phyloP scores from a whole-genome alignment of 2,888 invertebrate species.

The Proisotoma minuta region DNA sequence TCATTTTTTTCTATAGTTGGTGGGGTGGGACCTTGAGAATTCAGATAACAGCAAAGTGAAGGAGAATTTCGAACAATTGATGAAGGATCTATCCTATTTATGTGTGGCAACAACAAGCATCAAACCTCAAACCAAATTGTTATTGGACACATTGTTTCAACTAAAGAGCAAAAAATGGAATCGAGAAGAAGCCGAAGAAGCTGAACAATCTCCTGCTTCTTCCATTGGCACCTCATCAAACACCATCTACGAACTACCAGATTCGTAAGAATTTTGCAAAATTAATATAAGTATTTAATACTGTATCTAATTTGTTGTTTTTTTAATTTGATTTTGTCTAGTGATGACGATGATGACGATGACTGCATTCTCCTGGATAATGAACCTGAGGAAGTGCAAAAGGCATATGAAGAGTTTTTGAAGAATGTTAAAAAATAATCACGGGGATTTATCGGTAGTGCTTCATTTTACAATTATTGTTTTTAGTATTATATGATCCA shows the following conservation, averaged over 20 bases:
- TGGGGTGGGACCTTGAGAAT: constrained; percentile 43
- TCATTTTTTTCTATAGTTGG: constrained; percentile 27
- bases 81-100: constrained; percentile 30
- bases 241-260: constrained; percentile 34
- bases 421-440: constrained; percentile 21
- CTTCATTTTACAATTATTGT: too few species aligned
- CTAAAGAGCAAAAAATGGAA: constrained; percentile 40
- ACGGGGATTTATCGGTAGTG: too few species aligned
- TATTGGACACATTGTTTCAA: constrained; percentile 35
- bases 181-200: constrained; percentile 19
- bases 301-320: neutral
- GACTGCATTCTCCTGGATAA: constrained; percentile 36
- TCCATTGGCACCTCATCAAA: constrained; percentile 1
- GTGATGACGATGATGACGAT: constrained; percentile 30
- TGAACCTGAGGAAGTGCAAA: constrained; percentile 40
- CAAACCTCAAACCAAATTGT: constrained; percentile 12
- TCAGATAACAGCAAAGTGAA: constrained; percentile 19
- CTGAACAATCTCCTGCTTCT: constrained; percentile 6
- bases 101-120: constrained; percentile 11
- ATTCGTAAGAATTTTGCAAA: constrained; percentile 28
- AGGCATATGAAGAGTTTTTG: constrained; percentile 43
- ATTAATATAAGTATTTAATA: neutral
- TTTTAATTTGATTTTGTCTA: too few species aligned
- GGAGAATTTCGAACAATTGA: constrained; percentile 24
- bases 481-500: too few species aligned